Base-by-base conservation (phyloP, 1,140 invertebrate genomes). In the Drosophila cardini region DNA sequence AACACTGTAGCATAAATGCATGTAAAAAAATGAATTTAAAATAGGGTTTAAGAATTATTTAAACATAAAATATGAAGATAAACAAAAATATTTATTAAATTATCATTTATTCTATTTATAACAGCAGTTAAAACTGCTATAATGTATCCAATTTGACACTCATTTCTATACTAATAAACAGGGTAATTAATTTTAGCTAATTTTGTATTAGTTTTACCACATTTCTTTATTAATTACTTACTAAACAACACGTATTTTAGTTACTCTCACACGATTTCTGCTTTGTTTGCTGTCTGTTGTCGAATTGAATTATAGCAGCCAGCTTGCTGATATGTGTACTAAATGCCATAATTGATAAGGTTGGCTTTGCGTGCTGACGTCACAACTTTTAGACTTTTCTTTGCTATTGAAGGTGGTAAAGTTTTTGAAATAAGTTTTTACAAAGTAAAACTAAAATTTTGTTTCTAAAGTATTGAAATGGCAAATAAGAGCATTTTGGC, bases 361-460 rank as follows among this genome's bases (percentile, higher is more conserved):
- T 71, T 48, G 34, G 30, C 40, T 4, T 1, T 52, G n/a, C 6
- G 3, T 26, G 7, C 13, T 71, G 60, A 71, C 68, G 61, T 62
- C 60, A 62, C 43, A 60, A 60, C 10, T 18, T 42, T 30, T 32
- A 5, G n/a, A n/a, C n/a, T n/a, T n/a, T 13, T 11, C 9, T 21
- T 36, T 1, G 2, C 13, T 46, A 61, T 5, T 48, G 9, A 30
- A 26, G 34, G 16, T 18, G 34, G 5, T 4, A 50, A 50, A 26
- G 21, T 26, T 21, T 13, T 58, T 32, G 5, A 2, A 45, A 10
- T 30, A 46, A n/a, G n/a, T 56, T 13, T 9, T 34, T 15, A 16
- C 45, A 16, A 45, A 4, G 21, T 21, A 21, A 21, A 2, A 21
- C 21, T 21, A n/a, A n/a, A n/a, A n/a, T n/a, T n/a, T n/a, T n/a